A percentile compares a stretch with the other conserved stretches of the same genome.
Conservation (phyloP, 1,140 invertebrate species). For the Drosophila watanabei region DNA sequence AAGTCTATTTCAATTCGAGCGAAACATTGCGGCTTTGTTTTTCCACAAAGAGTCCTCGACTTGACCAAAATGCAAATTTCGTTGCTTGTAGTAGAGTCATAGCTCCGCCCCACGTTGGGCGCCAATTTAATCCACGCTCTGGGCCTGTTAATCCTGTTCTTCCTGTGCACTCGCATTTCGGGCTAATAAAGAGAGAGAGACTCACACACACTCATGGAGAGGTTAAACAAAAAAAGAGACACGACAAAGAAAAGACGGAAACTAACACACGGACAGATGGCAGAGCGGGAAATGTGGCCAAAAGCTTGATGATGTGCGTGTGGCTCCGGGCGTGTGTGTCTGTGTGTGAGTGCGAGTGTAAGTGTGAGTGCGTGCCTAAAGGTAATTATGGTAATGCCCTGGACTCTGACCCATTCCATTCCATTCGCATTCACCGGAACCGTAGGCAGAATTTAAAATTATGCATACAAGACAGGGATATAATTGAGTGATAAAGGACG, state of each 20-base stretch:
- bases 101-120: constrained; percentile 17
- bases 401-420: constrained; percentile 32
- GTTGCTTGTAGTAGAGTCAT: not conserved
- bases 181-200: constrained; percentile 50
- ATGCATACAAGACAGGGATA: constrained; percentile 73
- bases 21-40: not conserved
- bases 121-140: not conserved
- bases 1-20: not conserved
- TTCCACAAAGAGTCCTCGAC: not conserved
- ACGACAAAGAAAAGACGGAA: constrained; percentile 29
- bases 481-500: constrained; percentile 69
- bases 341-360: not conserved
- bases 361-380: constrained; percentile 37
- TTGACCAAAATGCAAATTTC: not conserved
- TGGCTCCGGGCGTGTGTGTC: constrained; percentile 15
- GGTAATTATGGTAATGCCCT: constrained; percentile 77
- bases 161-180: constrained; percentile 34
- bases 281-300: constrained; percentile 57
- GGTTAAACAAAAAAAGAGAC: constrained; percentile 23
- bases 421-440: constrained; percentile 16
- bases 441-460: constrained; percentile 64
- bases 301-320: constrained; percentile 40
- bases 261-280: constrained; percentile 46
- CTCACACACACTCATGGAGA: constrained; percentile 27
- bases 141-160: constrained; percentile 17